Percentiles rank a stretch among this genome's conserved stretches.
phyloP scores from a whole-genome alignment of 2,888 invertebrate species.

The Doris montereyensis region DNA sequence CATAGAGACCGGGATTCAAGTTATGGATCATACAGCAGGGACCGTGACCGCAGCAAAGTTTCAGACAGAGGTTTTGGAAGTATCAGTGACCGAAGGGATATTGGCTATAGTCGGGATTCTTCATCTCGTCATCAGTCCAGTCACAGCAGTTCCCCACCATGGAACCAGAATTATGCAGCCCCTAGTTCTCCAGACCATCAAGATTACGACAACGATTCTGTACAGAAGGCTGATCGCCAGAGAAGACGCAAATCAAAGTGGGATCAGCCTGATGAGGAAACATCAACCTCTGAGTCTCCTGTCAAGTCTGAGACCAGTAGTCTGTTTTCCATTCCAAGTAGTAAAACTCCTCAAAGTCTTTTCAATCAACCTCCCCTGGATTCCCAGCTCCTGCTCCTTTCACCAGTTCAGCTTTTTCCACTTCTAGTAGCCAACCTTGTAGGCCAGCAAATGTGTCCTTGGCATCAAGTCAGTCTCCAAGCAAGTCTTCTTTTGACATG shows the following conservation, averaged over 20 bases:
- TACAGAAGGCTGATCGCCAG: conserved; percentile 38
- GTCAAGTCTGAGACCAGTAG: background rate
- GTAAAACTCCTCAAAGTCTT: conserved; percentile 7
- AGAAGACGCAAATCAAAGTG: conserved; percentile 43
- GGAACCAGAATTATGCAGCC: conserved; percentile 1
- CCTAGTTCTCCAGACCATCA: conserved; percentile 21
- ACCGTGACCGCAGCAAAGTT: background rate
- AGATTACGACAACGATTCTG: conserved; percentile 21
- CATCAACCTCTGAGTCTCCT: background rate
- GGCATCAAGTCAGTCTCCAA: background rate
- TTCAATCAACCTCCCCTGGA: conserved; percentile 41
- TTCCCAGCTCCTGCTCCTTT: conserved; percentile 8
- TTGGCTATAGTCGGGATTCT: background rate
- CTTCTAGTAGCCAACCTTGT: background rate
- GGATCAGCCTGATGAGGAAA: conserved; percentile 43
- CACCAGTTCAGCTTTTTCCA: background rate
- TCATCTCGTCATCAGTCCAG: background rate
- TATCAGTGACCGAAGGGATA: background rate
- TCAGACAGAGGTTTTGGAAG: conserved; percentile 22
- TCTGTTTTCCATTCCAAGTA: background rate
- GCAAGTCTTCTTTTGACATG: conserved; percentile 1
- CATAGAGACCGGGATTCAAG: conserved; percentile 45
- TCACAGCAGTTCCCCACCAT: conserved; percentile 14
- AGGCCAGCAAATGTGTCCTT: background rate
- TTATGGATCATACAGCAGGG: conserved; percentile 7